These are phyloP conservation scores for Triops longicaudatus DNA, from an alignment of 1,140 invertebrate genomes.

Conservation along the genomic window DNA sequence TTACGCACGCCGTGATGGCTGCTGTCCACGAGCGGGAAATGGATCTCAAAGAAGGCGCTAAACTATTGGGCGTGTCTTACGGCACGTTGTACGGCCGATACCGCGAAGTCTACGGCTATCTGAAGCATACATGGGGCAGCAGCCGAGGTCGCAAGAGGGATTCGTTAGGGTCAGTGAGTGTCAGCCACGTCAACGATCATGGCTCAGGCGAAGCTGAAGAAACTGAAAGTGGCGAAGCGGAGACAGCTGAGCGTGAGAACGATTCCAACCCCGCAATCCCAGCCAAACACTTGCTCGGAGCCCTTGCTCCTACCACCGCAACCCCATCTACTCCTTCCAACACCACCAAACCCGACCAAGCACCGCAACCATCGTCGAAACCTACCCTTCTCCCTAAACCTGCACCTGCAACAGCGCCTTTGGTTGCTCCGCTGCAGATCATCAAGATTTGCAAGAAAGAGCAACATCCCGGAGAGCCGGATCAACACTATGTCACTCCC, in stretches of 20 bases:
- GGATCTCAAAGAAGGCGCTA: constrained; percentile 31
- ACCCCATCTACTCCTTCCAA: neutral
- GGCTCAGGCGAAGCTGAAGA: neutral
- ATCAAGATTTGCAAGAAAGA: neutral
- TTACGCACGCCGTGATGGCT: constrained; percentile 72
- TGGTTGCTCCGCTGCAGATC: neutral
- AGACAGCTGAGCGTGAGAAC: neutral
- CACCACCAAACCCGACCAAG: neutral
- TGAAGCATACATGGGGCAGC: constrained; percentile 55
- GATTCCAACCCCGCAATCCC: neutral
- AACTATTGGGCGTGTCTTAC: constrained; percentile 71
- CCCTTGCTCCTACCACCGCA: neutral
- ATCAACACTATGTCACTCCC: neutral
- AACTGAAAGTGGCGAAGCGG: neutral
- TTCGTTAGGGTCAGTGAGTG: neutral
- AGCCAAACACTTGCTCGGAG: neutral
- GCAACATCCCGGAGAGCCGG: neutral
- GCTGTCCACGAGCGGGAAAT: constrained; percentile 52
- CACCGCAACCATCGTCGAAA: neutral
- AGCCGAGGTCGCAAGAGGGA: constrained; percentile 20
- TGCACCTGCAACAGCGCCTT: neutral
- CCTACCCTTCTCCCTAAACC: neutral
- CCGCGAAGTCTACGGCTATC: constrained; percentile 74
- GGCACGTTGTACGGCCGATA: constrained; percentile 79
- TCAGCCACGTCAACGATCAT: neutral